phyloP scores from a whole-genome alignment of 2,797 vertebrate genomes.

The Falco concolor region DNA sequence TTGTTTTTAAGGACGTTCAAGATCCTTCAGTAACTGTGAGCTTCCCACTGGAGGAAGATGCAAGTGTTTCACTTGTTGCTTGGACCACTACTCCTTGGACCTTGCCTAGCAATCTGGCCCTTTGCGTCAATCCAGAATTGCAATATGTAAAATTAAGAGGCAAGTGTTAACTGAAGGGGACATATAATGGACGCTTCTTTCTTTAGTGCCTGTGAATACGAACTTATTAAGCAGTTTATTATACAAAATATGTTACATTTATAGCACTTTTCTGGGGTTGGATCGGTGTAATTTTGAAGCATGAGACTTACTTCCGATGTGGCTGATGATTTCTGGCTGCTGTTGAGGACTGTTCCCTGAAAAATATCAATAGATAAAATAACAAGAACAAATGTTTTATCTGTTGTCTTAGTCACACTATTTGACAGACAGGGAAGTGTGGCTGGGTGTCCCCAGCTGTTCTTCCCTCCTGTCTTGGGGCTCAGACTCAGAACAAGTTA shows the following conservation, averaged over 20 bases:
- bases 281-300: not conserved
- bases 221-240: not conserved
- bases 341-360: not conserved
- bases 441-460: not conserved
- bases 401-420: not conserved
- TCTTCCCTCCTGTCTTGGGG: not conserved
- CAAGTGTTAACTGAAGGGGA: constrained; percentile 54
- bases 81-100: constrained; percentile 99
- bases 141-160: constrained; percentile 90
- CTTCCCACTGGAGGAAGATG: constrained; percentile 88
- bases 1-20: constrained; percentile 86
- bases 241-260: not conserved
- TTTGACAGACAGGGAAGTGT: not conserved
- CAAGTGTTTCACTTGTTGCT: constrained; percentile 83
- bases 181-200: not conserved
- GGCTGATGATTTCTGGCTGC: not conserved
- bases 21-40: constrained; percentile 92
- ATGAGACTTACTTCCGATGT: not conserved
- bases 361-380: not conserved
- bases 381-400: not conserved
- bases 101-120: constrained; percentile 91
- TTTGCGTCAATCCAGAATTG: constrained; percentile 91
- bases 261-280: not conserved
- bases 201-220: not conserved
- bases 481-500: not conserved